Percentiles rank a stretch among this genome's conserved stretches.
Evolutionary conservation across 2,888 invertebrate species (phyloP).

Genomic region (Lasioglossum malachurum): DNA sequence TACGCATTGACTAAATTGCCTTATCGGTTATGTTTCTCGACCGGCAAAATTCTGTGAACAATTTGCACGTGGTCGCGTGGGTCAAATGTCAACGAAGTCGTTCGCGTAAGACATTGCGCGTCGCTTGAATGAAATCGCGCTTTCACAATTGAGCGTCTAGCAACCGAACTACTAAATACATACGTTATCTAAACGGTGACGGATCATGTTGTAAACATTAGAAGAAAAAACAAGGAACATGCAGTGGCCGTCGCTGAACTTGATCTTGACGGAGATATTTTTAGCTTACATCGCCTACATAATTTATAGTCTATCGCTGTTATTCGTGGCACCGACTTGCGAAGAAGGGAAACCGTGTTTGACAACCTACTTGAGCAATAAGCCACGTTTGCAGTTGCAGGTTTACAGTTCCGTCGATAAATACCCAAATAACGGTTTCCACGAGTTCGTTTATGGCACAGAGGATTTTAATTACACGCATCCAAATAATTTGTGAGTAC

Average conservation of each 20-base stretch:
- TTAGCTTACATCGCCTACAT: conserved; percentile 90
- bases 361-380: conserved; percentile 88
- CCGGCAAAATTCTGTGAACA: background rate
- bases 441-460: conserved; percentile 87
- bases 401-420: conserved; percentile 89
- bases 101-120: background rate
- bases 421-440: conserved; percentile 87
- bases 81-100: background rate
- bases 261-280: conserved; percentile 88
- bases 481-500: conserved; percentile 85
- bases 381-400: conserved; percentile 90
- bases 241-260: conserved; percentile 86
- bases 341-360: conserved; percentile 88
- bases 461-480: conserved; percentile 89
- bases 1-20: background rate
- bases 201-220: conserved; percentile 2
- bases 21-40: conserved; percentile 2
- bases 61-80: background rate
- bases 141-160: background rate
- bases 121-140: too few relatives aligned
- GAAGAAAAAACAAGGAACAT: conserved; percentile 64
- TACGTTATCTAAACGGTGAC: background rate
- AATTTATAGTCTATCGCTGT: conserved; percentile 90
- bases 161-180: background rate
- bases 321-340: conserved; percentile 91